Percentiles rank a stretch among this genome's conserved stretches.
Conservation (phyloP, 1,140 invertebrate genomes). For the Physella acuta region DNA sequence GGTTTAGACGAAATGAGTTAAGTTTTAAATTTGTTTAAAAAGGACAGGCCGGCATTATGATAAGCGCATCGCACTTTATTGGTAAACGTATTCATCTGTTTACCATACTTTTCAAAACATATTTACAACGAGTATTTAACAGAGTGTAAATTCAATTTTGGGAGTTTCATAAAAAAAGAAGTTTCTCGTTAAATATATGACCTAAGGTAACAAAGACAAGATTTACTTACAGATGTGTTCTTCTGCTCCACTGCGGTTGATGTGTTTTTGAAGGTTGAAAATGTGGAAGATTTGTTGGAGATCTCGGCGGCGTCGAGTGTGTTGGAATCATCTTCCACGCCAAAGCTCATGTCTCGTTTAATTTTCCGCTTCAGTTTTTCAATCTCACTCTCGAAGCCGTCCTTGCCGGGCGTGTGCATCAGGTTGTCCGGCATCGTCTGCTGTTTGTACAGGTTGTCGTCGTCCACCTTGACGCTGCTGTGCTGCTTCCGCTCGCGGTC, state of each 20-base stretch:
- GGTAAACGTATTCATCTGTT: too few species aligned
- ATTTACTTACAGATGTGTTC: slow-evolving; percentile 25
- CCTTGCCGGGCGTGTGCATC: slow-evolving; percentile 8
- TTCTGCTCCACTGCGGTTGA: slow-evolving; percentile 33
- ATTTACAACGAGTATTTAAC: too few species aligned
- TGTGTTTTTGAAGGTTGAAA: slow-evolving; percentile 43
- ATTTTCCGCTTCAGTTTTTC: slow-evolving; percentile 43
- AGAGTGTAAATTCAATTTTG: too few species aligned
- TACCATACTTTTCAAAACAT: too few species aligned
- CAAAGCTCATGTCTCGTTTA: slow-evolving; percentile 52
- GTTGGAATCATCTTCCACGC: slow-evolving; percentile 38
- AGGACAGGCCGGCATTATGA: too few species aligned
- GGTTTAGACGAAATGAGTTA: too few species aligned
- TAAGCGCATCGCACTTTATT: too few species aligned
- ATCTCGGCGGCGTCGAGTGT: slow-evolving; percentile 36
- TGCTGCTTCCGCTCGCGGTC: slow-evolving; percentile 43
- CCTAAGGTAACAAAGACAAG: background rate
- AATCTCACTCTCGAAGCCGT: slow-evolving; percentile 37
- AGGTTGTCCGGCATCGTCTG: background rate
- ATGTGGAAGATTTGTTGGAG: slow-evolving; percentile 42
- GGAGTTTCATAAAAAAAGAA: too few species aligned
- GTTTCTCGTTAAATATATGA: too few species aligned
- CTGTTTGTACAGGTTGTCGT: slow-evolving; percentile 38
- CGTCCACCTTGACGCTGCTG: slow-evolving; percentile 35
- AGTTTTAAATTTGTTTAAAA: too few species aligned